Conservation (phyloP, 2,797 vertebrate genomes). For the Micromesistius poutassou region DNA sequence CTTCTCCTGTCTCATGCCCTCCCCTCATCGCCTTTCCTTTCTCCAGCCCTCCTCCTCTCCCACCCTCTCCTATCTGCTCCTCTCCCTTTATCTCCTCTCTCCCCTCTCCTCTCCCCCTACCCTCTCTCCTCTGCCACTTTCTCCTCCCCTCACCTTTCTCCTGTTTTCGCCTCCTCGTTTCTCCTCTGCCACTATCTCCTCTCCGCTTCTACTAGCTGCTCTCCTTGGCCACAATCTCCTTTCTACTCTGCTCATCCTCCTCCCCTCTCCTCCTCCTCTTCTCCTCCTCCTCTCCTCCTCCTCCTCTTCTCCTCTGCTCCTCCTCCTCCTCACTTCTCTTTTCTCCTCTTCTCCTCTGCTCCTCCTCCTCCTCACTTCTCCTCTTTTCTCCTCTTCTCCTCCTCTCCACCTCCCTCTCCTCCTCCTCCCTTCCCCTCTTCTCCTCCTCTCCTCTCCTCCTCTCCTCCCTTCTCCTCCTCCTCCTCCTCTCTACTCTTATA, state of each 20-base stretch:
- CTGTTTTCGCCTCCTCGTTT: not conserved
- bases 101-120: not conserved
- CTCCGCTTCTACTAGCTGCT: not conserved
- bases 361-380: not conserved
- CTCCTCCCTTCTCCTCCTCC: not conserved
- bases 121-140: not conserved
- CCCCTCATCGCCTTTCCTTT: not conserved
- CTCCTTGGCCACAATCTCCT: not conserved
- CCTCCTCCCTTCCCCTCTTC: not conserved
- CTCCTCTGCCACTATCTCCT: not conserved
- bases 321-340: not conserved
- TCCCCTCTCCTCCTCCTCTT: conserved; percentile 8
- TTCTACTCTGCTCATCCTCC: conserved; percentile 14
- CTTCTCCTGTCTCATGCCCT: conserved; percentile 3
- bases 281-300: not conserved
- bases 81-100: not conserved
- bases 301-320: not conserved
- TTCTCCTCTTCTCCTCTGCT: not conserved
- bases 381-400: conserved; percentile 7
- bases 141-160: not conserved
- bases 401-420: not conserved
- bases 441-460: not conserved
- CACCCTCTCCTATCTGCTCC: not conserved
- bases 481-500: not conserved
- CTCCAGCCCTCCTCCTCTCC: not conserved